Base-by-base conservation (phyloP, 2,797 vertebrate species). In the Austrolebias charrua region DNA sequence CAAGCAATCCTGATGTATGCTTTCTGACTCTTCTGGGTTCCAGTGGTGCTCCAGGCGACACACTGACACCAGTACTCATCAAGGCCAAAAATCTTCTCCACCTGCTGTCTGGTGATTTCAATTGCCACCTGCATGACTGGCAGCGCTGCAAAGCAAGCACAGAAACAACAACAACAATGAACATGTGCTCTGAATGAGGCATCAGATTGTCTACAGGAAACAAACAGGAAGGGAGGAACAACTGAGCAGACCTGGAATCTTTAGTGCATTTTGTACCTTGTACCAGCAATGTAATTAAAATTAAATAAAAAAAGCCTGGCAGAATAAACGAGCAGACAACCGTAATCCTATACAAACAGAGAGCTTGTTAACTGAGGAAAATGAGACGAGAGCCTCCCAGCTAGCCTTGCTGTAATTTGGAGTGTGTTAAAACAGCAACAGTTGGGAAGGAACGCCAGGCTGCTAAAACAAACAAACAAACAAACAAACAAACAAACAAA, bases 61-160 rank as follows among this genome's bases (percentile, higher is more conserved):
- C 98, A 99, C 81, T 99, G 98, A 88, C 98, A 99, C 98, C 97
- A 99, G 91, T 95, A 99, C 79, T 98, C 95, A 70, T 98, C 97
- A 60, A 98, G 91, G 46, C 98, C 97, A 5, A 98, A 99, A 82
- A 98, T 91, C 92, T 98, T 98, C 92, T 99, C 98, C 88, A 99
- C 97, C 89, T 98, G 98, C 91, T 99, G 98, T 73, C 98, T 91
- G 4, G 96, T 97, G 56, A 98, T 95, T n/a, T 98, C 96, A 14
- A 98, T 99, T 59, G 89, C 94, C 76, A 98, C 97, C 89, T 98
- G 94, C 95, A 98, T 97, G 81, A 96, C 81, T 0, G 95, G 95
- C 87, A 98, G 91, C 42, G 95, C 97, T 98, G 91, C 48, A 61
- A 73, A 75, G 51, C 24, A 79, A 81, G 79, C 46, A 79, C 42